A percentile compares a stretch with the other conserved stretches of the same genome.
These are phyloP conservation scores for Zosterops lateralis DNA, from an alignment of 2,113 vertebrate genomes.

Conservation along the genomic window DNA sequence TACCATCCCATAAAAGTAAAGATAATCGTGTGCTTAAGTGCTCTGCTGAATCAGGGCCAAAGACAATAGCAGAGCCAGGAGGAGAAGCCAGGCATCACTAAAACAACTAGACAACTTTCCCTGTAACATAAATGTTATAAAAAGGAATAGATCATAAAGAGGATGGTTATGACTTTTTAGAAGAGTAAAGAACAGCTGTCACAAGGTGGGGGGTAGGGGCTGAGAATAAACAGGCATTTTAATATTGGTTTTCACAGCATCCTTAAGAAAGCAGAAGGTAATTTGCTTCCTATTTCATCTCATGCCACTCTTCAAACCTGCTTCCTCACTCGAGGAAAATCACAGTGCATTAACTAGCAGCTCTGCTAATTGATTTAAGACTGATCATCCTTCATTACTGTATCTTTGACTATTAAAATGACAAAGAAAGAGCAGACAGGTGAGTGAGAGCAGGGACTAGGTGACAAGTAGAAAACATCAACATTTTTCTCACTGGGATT, in stretches of 20 bases:
- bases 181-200: constrained; percentile 71
- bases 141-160: constrained; percentile 62
- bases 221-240: constrained; percentile 48
- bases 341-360: background rate
- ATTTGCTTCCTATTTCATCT: constrained; percentile 28
- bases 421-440: constrained; percentile 16
- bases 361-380: constrained; percentile 37
- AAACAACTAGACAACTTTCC: constrained; percentile 60
- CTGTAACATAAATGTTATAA: constrained; percentile 43
- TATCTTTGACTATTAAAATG: background rate
- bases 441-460: background rate
- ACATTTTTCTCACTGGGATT: background rate
- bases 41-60: constrained; percentile 69
- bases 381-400: background rate
- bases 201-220: constrained; percentile 46
- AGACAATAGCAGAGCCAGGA: constrained; percentile 64
- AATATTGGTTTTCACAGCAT: constrained; percentile 65
- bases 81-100: constrained; percentile 65
- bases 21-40: constrained; percentile 68
- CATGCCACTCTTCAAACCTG: background rate
- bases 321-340: constrained; percentile 1
- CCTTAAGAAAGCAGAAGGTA: constrained; percentile 63
- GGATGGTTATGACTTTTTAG: constrained; percentile 61
- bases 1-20: constrained; percentile 68
- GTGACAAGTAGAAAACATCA: background rate